Conservation (phyloP, 2,888 invertebrate species). For the Drosophila sordidapex region DNA sequence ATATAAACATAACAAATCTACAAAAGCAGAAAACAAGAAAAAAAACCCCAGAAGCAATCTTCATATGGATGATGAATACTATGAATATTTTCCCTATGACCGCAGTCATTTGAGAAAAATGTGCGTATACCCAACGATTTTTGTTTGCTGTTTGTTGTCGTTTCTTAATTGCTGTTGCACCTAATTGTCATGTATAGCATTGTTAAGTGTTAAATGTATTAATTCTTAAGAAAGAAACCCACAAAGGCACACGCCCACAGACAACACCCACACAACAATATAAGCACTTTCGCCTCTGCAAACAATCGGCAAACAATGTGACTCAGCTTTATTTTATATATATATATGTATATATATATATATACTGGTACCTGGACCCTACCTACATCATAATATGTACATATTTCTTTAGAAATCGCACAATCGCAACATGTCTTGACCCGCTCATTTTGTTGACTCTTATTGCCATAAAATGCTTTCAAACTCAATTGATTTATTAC, state of each 20-base stretch:
- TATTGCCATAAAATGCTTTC: constrained; percentile 8
- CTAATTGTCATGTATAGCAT: constrained; percentile 45
- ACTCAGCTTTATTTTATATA: constrained; percentile 31
- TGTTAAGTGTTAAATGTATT: constrained; percentile 21
- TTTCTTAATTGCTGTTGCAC: constrained; percentile 38
- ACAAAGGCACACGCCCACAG: constrained; percentile 34
- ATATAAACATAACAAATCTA: constrained; percentile 6
- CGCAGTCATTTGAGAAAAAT: constrained; percentile 82
- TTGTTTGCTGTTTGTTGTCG: constrained; percentile 27
- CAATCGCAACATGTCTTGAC: constrained; percentile 22
- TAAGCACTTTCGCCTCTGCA: constrained; percentile 49
- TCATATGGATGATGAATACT: constrained; percentile 83
- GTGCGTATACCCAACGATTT: constrained; percentile 75
- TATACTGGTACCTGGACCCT: constrained; percentile 14
- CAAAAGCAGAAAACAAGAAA: constrained; percentile 1
- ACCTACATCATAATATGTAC: constrained; percentile 4
- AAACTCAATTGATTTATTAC: constrained; percentile 23
- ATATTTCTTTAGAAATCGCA: constrained; percentile 40
- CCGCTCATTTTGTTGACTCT: constrained; percentile 25
- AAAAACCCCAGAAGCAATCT: constrained; percentile 7
- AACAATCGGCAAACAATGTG: constrained; percentile 22
- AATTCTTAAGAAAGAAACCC: constrained; percentile 43
- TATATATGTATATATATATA: background rate
- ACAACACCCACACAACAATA: constrained; percentile 20
- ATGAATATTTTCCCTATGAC: constrained; percentile 82